A percentile compares a stretch with the other conserved stretches of the same genome.
These are phyloP conservation scores for Temnothorax rugatulus DNA, from an alignment of 2,888 invertebrate genomes.

Conservation along the genomic window DNA sequence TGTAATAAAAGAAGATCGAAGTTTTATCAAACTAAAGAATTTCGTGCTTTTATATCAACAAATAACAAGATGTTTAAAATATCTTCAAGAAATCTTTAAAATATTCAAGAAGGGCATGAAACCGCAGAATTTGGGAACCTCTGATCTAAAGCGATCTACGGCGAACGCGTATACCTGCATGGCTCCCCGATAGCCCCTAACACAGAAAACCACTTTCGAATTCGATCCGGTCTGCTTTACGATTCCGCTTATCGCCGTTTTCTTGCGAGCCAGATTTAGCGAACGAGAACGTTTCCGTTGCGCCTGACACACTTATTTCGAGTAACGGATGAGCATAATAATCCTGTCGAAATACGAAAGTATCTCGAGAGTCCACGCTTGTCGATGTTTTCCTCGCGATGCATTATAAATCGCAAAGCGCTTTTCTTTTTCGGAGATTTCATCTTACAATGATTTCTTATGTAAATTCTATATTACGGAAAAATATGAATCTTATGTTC, in stretches of 20 bases:
- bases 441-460: background rate
- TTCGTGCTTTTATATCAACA: background rate
- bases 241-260: constrained; percentile 46
- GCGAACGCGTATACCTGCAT: constrained; percentile 23
- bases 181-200: constrained; percentile 15
- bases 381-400: background rate
- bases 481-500: background rate
- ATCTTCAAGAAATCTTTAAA: constrained; percentile 6
- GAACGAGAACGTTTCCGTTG: constrained; percentile 22
- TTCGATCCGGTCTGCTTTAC: constrained; percentile 42
- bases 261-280: constrained; percentile 29
- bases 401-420: background rate
- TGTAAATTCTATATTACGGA: constrained; percentile 1
- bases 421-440: constrained; percentile 12
- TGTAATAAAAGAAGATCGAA: background rate
- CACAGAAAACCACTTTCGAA: constrained; percentile 52
- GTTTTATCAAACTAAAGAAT: constrained; percentile 1
- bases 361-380: background rate
- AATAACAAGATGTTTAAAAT: constrained; percentile 3
- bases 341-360: constrained; percentile 5
- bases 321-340: constrained; percentile 23
- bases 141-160: constrained; percentile 14
- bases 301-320: constrained; percentile 23
- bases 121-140: constrained; percentile 15
- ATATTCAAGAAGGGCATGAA: background rate